These are phyloP conservation scores for Pseudorhombus dupliciocellatus DNA, from an alignment of 2,113 vertebrate genomes.

Conservation along the genomic window DNA sequence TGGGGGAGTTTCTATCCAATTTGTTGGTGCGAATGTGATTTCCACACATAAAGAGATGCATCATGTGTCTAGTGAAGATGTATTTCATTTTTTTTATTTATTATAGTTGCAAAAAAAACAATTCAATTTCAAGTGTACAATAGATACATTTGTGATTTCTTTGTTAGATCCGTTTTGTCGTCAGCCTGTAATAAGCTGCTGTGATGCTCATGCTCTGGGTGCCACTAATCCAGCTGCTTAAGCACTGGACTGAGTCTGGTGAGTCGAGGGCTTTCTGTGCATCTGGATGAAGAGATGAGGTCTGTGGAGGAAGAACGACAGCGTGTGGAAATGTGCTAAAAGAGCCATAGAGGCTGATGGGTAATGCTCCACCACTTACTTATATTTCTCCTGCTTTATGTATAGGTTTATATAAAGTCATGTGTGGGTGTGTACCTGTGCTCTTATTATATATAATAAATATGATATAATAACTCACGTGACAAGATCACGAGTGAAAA, in stretches of 20 bases:
- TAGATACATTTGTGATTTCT: not conserved
- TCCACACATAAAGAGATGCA: slow-evolving; percentile 36
- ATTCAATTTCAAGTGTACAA: too few species aligned
- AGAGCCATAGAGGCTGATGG: slow-evolving; percentile 9
- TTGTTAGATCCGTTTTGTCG: not conserved
- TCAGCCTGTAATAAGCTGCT: not conserved
- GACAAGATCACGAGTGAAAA: too few species aligned
- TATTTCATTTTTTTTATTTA: slow-evolving; percentile 10
- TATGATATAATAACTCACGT: too few species aligned
- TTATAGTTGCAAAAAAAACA: not conserved
- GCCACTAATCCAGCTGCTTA: slow-evolving; percentile 16
- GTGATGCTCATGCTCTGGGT: not conserved
- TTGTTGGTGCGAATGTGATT: slow-evolving; percentile 59
- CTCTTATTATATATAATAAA: too few species aligned
- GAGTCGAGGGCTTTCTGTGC: slow-evolving; percentile 38
- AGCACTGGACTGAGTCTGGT: not conserved
- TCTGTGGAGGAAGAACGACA: too few species aligned
- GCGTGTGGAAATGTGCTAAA: too few species aligned
- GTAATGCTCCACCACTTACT: slow-evolving; percentile 32
- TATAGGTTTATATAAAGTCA: slow-evolving; percentile 23
- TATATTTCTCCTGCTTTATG: not conserved
- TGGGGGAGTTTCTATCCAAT: slow-evolving; percentile 54
- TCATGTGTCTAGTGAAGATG: slow-evolving; percentile 21
- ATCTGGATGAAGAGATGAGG: slow-evolving; percentile 1
- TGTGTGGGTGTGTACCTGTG: too few species aligned